These are phyloP conservation scores for Intellagama lesueurii DNA, from an alignment of 2,797 vertebrate species.

Conservation along the genomic window DNA sequence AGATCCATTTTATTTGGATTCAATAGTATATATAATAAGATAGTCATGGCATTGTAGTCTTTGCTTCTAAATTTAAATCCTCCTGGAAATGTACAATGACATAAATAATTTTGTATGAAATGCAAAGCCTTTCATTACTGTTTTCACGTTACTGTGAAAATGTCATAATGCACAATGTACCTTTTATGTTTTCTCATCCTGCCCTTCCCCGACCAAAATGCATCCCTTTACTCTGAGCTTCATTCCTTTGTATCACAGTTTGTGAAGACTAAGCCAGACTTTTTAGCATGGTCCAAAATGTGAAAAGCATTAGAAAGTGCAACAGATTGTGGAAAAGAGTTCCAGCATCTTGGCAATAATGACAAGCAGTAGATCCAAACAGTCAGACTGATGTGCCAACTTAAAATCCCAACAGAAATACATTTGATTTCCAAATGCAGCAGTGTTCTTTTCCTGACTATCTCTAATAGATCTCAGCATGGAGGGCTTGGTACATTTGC, in stretches of 20 bases:
- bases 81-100: neutral
- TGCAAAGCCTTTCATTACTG: neutral
- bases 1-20: neutral
- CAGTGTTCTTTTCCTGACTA: neutral
- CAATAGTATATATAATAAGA: neutral
- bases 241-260: neutral
- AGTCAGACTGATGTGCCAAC: constrained; percentile 11
- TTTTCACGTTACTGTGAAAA: neutral
- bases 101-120: neutral
- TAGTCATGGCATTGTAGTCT: neutral
- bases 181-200: neutral
- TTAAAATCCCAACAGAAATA: rapidly evolving
- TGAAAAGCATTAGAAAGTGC: neutral
- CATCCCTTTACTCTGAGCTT: neutral
- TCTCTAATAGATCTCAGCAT: neutral
- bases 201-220: no score
- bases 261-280: neutral
- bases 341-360: constrained; percentile 8
- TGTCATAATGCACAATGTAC: neutral
- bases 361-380: neutral
- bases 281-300: neutral
- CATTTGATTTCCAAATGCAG: constrained; percentile 7
- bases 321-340: constrained; percentile 19
- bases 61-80: neutral
- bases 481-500: neutral